Evolutionary conservation across 2,113 vertebrate genomes (phyloP).

Genomic region (Protobothrops flavoviridis): DNA sequence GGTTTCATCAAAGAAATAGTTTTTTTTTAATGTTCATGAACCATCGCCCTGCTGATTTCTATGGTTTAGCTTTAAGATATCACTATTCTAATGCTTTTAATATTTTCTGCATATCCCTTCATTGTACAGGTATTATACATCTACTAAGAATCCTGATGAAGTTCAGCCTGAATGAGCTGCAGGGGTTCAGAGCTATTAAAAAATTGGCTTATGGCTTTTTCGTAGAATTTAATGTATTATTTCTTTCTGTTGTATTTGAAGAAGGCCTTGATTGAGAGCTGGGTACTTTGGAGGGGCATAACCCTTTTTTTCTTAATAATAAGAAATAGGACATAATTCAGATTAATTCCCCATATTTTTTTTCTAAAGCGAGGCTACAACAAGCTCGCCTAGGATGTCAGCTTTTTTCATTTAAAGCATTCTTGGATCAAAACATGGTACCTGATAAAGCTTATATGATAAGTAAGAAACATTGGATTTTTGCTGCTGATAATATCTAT

Average conservation of each 20-base stretch:
- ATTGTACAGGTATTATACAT: background rate
- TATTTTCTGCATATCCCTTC: background rate
- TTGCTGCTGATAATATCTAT: background rate
- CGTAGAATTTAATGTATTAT: background rate
- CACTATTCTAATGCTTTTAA: slow-evolving; percentile 8
- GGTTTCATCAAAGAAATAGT: slow-evolving; percentile 45
- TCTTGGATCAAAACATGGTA: background rate
- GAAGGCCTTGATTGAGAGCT: background rate
- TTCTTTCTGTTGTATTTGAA: background rate
- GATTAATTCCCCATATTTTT: background rate
- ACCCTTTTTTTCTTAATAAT: background rate
- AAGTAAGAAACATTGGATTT: background rate
- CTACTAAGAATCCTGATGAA: background rate
- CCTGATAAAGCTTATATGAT: background rate
- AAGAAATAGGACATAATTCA: background rate
- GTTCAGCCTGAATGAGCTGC: background rate
- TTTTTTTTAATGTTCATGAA: slow-evolving; percentile 10
- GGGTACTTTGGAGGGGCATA: background rate
- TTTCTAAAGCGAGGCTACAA: background rate
- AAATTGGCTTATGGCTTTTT: background rate
- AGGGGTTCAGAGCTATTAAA: background rate
- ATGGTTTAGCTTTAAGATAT: slow-evolving; percentile 28
- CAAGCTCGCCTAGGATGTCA: background rate
- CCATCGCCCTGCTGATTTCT: background rate
- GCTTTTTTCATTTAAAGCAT: background rate